Evolutionary conservation across 1,140 invertebrate genomes (phyloP), one percentile per base, ranked within the genome.

Genomic region (Scylla paramamosain): DNA sequence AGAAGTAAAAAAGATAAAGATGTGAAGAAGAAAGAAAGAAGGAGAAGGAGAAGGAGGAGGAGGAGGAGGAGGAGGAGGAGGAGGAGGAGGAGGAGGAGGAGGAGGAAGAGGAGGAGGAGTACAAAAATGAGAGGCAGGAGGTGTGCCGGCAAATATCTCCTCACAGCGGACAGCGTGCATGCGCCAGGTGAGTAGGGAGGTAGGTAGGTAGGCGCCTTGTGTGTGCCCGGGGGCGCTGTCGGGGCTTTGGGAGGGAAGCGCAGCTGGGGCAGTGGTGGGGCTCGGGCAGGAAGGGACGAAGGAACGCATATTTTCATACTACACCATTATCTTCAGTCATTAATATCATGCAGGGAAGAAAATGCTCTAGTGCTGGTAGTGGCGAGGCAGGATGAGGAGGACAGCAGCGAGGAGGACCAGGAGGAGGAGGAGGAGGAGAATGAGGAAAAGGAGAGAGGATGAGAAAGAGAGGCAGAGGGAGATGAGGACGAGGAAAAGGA

Each of bases 331-430:
- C 67, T 77, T 77, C 12, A 25, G 67, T n/a, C 67, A 77, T 77
- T 77, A 77, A 77, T 77, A 77, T 77, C 67, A 77, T 77, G 67
- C 67, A 77, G 67, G 67, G 67, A 77, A n/a, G n/a, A 77, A n/a
- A 77, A 77, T 77, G 67, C 20, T 77, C 12, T 25, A n/a, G 67
- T 7, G 67, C 20, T 77, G 67, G 67, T n/a, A n/a, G 20, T n/a
- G 67, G 67, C 6, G 25, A n/a, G 20, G 16, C 12, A 77, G 67
- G 67, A 77, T 7, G 67, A 77, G n/a, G 67, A 77, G 25, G 67
- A 77, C 39, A 39, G 67, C 12, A 77, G 25, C 1, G 67, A 77
- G 25, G n/a, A 77, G 67, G 67, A 77, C 7, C 7, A 77, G 20
- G n/a, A 25, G 67, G n/a, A 77, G 67, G 67, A 77, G 67, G 67